A percentile compares a stretch with the other conserved stretches of the same genome.
These are phyloP conservation scores for Trichonephila inaurata DNA, from an alignment of 1,140 invertebrate species.

Conservation along the genomic window DNA sequence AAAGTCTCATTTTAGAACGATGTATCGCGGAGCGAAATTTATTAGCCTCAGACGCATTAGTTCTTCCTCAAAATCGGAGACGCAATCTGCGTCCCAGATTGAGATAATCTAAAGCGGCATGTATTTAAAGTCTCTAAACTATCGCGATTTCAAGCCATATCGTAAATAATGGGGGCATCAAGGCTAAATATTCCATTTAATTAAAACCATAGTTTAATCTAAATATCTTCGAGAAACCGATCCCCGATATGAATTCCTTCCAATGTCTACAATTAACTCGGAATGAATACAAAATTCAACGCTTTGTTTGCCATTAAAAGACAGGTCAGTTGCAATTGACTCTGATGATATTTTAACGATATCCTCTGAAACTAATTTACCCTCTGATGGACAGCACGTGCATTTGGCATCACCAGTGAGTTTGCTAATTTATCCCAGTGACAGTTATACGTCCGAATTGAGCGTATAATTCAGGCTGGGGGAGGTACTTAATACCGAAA, in stretches of 20 bases:
- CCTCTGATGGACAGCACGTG: slow-evolving; percentile 58
- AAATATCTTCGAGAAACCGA: slow-evolving; percentile 24
- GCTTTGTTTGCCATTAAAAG: slow-evolving; percentile 72
- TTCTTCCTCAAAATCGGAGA: slow-evolving; percentile 23
- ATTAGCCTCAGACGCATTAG: slow-evolving; percentile 12
- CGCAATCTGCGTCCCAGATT: background rate
- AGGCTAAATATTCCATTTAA: slow-evolving; percentile 58
- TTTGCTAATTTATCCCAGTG: slow-evolving; percentile 68
- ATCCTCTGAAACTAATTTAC: slow-evolving; percentile 71
- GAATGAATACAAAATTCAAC: slow-evolving; percentile 60
- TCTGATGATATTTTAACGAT: slow-evolving; percentile 76
- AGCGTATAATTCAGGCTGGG: slow-evolving; percentile 54
- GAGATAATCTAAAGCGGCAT: background rate
- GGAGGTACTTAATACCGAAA: slow-evolving; percentile 70
- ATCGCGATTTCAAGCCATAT: slow-evolving; percentile 28
- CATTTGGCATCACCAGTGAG: slow-evolving; percentile 64
- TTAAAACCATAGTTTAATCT: slow-evolving; percentile 64
- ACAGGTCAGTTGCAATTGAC: slow-evolving; percentile 69
- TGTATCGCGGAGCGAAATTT: background rate
- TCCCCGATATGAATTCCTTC: slow-evolving; percentile 51
- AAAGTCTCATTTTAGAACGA: background rate
- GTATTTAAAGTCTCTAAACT: slow-evolving; percentile 28
- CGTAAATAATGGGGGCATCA: slow-evolving; percentile 59
- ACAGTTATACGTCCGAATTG: slow-evolving; percentile 63
- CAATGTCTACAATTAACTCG: slow-evolving; percentile 68